Conservation (phyloP, 2,113 vertebrate genomes). For the Siniperca chuatsi region DNA sequence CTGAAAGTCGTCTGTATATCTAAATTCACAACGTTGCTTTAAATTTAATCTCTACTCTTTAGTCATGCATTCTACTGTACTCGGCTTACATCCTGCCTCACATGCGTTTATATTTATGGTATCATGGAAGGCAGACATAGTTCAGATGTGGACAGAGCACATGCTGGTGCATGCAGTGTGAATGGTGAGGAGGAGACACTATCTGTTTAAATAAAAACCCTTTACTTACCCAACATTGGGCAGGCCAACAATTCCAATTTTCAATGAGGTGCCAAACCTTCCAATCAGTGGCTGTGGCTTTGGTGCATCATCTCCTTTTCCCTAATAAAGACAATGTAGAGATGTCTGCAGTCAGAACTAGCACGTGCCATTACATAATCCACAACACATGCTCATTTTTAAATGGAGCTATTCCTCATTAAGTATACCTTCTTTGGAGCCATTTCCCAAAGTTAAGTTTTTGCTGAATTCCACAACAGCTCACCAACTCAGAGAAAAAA, state of each 20-base stretch:
- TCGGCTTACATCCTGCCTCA: neutral
- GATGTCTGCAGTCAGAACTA: slow-evolving; percentile 53
- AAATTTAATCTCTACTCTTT: neutral
- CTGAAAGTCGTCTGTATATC: neutral
- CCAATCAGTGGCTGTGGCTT: slow-evolving; percentile 93
- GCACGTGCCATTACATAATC: slow-evolving; percentile 64
- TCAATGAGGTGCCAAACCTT: slow-evolving; percentile 95
- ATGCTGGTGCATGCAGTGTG: slow-evolving; percentile 20
- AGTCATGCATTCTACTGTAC: neutral
- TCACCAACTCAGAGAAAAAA: slow-evolving; percentile 34
- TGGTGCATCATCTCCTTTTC: slow-evolving; percentile 88
- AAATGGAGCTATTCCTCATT: slow-evolving; percentile 18
- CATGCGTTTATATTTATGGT: slow-evolving; percentile 16
- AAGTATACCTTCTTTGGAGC: slow-evolving; percentile 77
- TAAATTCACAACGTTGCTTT: neutral
- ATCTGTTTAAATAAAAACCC: slow-evolving; percentile 7
- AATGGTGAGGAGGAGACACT: neutral
- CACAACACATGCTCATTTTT: slow-evolving; percentile 17
- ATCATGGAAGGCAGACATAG: neutral
- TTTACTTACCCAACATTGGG: slow-evolving; percentile 96
- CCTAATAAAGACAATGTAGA: slow-evolving; percentile 74
- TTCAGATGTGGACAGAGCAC: slow-evolving; percentile 22
- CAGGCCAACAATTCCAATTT: slow-evolving; percentile 95
- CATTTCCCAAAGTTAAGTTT: slow-evolving; percentile 54
- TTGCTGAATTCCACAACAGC: slow-evolving; percentile 35